Evolutionary conservation across 2,797 vertebrate genomes (phyloP).

Genomic region (Catharus ustulatus): DNA sequence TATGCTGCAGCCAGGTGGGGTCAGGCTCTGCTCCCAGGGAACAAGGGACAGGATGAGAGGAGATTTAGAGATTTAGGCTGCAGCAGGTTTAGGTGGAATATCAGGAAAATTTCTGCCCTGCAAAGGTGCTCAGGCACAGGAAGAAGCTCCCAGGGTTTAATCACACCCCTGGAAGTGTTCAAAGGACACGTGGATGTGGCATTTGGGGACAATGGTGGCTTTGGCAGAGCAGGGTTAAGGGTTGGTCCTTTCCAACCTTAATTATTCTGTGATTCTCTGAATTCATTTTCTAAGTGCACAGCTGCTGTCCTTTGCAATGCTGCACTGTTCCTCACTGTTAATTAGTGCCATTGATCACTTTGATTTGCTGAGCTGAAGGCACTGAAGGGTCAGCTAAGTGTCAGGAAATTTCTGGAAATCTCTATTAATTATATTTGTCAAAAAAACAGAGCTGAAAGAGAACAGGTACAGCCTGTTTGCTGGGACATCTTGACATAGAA

Average conservation of each 20-base stretch:
- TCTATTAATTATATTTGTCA: not conserved
- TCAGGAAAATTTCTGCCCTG: not conserved
- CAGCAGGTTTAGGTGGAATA: not conserved
- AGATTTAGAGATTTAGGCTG: accelerated
- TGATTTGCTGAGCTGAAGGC: not conserved
- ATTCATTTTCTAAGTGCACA: accelerated
- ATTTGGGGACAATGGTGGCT: not conserved
- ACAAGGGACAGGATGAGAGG: not conserved
- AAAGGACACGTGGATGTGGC: not conserved
- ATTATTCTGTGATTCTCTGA: not conserved
- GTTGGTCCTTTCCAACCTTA: not conserved
- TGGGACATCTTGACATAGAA: not conserved
- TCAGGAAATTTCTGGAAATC: not conserved
- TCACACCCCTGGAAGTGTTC: not conserved
- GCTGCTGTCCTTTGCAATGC: not conserved
- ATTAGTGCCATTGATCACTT: not conserved
- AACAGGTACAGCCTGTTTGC: not conserved
- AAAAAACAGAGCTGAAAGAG: not conserved
- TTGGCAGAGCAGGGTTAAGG: not conserved
- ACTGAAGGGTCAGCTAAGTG: not conserved
- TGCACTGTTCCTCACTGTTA: not conserved
- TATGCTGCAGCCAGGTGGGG: too few relatives aligned
- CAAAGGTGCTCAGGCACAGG: not conserved
- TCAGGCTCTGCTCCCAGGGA: not conserved
- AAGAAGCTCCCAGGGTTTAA: not conserved